Percentiles rank a stretch among this genome's conserved stretches.
Conservation (phyloP, 2,797 vertebrate genomes). For the Echiichthys vipera region DNA sequence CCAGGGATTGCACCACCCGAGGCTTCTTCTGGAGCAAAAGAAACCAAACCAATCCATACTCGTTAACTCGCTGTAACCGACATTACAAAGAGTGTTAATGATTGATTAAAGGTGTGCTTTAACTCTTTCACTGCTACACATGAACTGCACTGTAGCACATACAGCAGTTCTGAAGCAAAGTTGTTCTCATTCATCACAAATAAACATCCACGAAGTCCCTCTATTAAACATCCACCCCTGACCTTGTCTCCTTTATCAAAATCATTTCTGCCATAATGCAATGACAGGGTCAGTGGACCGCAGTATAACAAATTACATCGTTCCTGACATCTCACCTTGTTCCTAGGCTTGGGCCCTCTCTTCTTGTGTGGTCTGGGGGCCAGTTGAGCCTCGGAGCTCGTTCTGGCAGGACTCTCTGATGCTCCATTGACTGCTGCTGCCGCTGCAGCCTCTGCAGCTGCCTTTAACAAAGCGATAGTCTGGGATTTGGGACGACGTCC, state of each 20-base stretch:
- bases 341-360: slow-evolving; percentile 90
- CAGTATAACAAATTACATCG: slow-evolving; percentile 35
- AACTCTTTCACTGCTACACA: slow-evolving; percentile 13
- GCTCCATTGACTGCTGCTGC: slow-evolving; percentile 83
- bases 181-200: not conserved
- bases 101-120: slow-evolving; percentile 42
- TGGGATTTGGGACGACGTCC: slow-evolving; percentile 86
- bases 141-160: not conserved
- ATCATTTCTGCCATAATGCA: slow-evolving; percentile 16
- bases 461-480: slow-evolving; percentile 86
- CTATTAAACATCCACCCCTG: slow-evolving; percentile 26
- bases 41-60: slow-evolving; percentile 44
- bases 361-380: slow-evolving; percentile 88
- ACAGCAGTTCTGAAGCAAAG: slow-evolving; percentile 3
- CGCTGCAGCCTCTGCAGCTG: slow-evolving; percentile 81
- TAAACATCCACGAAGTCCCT: slow-evolving; percentile 20
- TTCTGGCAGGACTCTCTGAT: slow-evolving; percentile 78
- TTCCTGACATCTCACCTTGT: slow-evolving; percentile 87
- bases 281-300: slow-evolving; percentile 18
- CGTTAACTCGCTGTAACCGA: slow-evolving; percentile 43
- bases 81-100: slow-evolving; percentile 30
- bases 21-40: slow-evolving; percentile 85
- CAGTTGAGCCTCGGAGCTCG: slow-evolving; percentile 69
- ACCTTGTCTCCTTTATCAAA: slow-evolving; percentile 37
- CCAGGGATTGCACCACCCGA: slow-evolving; percentile 72